Evolutionary conservation across 92 coral and sea anemone genomes (phyloP), one percentile per base, ranked within the genome.

Genomic region (Parazoanthus swiftii): DNA sequence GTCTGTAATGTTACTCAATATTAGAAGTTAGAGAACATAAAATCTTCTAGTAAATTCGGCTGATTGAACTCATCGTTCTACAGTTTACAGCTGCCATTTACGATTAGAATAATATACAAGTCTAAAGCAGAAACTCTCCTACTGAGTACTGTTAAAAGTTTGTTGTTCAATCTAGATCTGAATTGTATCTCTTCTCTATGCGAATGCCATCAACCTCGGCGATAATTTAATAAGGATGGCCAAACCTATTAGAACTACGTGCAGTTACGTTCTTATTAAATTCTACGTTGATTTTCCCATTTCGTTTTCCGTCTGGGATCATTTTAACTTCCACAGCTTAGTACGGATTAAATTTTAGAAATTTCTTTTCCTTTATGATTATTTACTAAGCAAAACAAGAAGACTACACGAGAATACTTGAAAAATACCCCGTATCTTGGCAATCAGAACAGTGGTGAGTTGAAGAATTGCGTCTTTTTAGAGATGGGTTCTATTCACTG

Each of bases 151-250:
- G 80, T 21, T 36, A 68, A 20, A 72, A 6, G 14, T 44, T 71
- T 29, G 9, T 68, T 70, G 71, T 25, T 58, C 39, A 35, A 18
- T 20, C 56, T 38, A 79, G 56, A 18, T n/a, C 4, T 71, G 59
- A 54, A 71, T 25, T 70, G 59, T 46, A 59, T 80, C 46, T 84
- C 77, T 84, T 75, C 43, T 43, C 39, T 71, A 3, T 68, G 36
- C 48, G 46, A 50, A 44, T 46, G 20, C 26, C 54, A 79, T 50
- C 36, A 46, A 79, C 82, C 42, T 39, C 66, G 50, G 77, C 75
- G 78, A 43, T 84, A 84, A 70, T 84, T 84, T 6, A 84, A 84
- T 84, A 46, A 84, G 68, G 36, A 48, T 35, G 38, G 18, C 35
- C 48, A 76, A 76, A 38, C 46, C 46, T 21, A 37, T 76, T 76